Evolutionary conservation across 1,140 invertebrate species (phyloP), one percentile per base, ranked within the genome.

Genomic region (Pseudomyrmex flavicornis): DNA sequence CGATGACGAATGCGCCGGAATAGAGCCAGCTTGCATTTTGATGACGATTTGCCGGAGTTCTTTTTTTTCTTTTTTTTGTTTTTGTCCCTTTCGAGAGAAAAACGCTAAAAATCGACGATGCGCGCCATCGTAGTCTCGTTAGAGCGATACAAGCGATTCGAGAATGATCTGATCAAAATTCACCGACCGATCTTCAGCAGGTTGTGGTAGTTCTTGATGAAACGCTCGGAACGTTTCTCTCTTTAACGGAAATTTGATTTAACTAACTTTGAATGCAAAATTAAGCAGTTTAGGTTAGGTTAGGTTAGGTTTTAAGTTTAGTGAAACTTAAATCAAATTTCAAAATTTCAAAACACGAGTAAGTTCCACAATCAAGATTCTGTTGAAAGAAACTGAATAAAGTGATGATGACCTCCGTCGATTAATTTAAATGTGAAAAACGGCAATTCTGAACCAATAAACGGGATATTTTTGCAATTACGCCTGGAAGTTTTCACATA

Each of bases 1-100:
- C 70, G 77, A 82, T 74, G 69, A 86, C 54, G 76, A 48, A 86
- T 63, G 69, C 70, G 22, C 12, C 69, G 70, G 65, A 59, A 65
- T 83, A 54, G 22, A 61, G 22, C 35, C 44, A 85, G 84, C 48
- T 83, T 83, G 65, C 58, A 44, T 44, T 80, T 80, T 26, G 15
- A 50, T 44, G 52, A 79, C 20, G 56, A 72, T 65, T 54, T 7
- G 10, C 17, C 2, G 59, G 0, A 7, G 35, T 5, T 35, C 5
- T 35, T 35, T 35, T 5, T 35, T 35, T 5, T 35, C 5, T 35
- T 35, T 35, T 35, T 35, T 35, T 4, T 35, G 5, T n/a, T 46
- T 63, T 68, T 46, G 46, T 12, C 4, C 12, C 8, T 5, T 9
- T 2, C 1, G 10, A 54, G 17, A 22, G 20, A 48, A 79, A 61